These are phyloP conservation scores for Canis aureus DNA, from an alignment of 2,113 vertebrate genomes.

Conservation along the genomic window DNA sequence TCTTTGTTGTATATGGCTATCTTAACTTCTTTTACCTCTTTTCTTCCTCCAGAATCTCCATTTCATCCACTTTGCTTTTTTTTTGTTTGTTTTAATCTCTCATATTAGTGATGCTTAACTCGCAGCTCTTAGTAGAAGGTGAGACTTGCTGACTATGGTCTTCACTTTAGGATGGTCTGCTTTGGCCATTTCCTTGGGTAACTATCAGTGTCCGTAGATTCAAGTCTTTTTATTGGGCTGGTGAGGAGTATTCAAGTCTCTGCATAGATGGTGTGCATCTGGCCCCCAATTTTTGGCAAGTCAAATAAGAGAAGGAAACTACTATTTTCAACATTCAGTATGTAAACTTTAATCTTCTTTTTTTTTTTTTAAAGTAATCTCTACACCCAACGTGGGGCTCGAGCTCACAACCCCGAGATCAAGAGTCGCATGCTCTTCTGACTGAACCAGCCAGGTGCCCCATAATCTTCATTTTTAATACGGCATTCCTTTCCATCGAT, in stretches of 20 bases:
- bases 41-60: neutral
- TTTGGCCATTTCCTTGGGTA: slow-evolving; percentile 29
- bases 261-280: slow-evolving; percentile 27
- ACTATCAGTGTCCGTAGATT: neutral
- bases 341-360: neutral
- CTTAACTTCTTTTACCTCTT: slow-evolving; percentile 2
- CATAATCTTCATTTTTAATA: neutral
- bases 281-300: neutral
- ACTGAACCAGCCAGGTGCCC: neutral
- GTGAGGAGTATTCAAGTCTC: slow-evolving; percentile 6
- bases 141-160: slow-evolving; percentile 33
- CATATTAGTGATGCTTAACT: slow-evolving; percentile 16
- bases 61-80: neutral
- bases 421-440: neutral
- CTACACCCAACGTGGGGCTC: neutral
- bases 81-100: neutral
- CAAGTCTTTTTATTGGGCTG: slow-evolving; percentile 15
- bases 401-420: neutral
- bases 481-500: neutral
- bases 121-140: neutral
- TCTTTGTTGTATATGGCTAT: neutral
- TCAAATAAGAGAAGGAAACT: slow-evolving; percentile 44
- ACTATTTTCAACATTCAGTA: neutral
- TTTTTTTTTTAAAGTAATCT: neutral
- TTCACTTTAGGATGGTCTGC: slow-evolving; percentile 5